Base-by-base conservation (phyloP, 1,140 invertebrate genomes). In the Neuroterus valhalla region DNA sequence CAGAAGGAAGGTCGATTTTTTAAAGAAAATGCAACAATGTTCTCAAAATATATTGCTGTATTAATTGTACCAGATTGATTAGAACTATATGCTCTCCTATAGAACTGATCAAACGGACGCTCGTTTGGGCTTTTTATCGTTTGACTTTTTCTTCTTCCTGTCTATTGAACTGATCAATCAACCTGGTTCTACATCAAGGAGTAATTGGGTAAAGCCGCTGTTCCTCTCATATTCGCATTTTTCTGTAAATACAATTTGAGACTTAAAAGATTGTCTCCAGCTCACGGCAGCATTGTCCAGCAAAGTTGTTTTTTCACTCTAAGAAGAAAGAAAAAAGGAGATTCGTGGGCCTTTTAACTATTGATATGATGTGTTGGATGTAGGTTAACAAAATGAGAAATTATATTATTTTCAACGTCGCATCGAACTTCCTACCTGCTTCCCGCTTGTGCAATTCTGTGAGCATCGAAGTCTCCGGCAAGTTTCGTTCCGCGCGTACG, bases 121-220 rank as follows among this genome's bases (percentile, higher is more conserved):
- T 78, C 72, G 66, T 69, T 79, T 78, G 17, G 70, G 50, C 45
- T 75, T 78, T 80, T 77, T 75, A 78, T 75, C 75, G 68, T 69
- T 71, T 31, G 73, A 80, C 79, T 82, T 80, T 82, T 76, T 80
- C 77, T 79, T 82, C 78, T 78, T 74, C 78, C 71, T 75, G 70
- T 69, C 72, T 72, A 79, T 80, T 80, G 78, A 82, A 80, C 78
- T 78, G 75, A 80, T 80, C 75, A 80, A 78, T 6, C 77, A 80
- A 71, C 73, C 80, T 73, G 80, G 81, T 82, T 82, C 81, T 80
- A 80, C 81, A 75, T 77, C 70, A 82, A 82, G 74, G 81, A 80
- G 76, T 69, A 82, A 79, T 80, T 82, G 77, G 81, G 81, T 82
- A 82, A 82, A 73, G 74, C 77, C 77, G 77, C 78, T 79, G 78